Base-by-base conservation (phyloP, 2,113 vertebrate genomes). In the Salminus brasiliensis region DNA sequence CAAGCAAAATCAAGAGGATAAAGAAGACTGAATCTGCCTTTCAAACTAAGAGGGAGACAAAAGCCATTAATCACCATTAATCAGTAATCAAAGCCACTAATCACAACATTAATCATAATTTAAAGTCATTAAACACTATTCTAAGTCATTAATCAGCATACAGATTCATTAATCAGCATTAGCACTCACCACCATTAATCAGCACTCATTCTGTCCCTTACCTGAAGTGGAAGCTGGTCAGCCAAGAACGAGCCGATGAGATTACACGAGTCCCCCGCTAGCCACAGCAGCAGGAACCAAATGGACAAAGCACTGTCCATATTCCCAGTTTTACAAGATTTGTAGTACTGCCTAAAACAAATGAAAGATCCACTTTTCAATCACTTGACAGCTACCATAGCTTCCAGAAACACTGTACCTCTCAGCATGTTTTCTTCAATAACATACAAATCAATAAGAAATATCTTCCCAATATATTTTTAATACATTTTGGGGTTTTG, bases 271-370 rank as follows among this genome's bases (percentile, higher is more conserved):
- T 99, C 98, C 0, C 98, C 97, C 0, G 89, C 94, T 10, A 98
- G 88, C 97, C 97, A 99, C 59, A 97, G 93, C 83, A 99, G 84
- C 60, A 99, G 90, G 86, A 99, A 99, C 93, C 97, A 98, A 36
- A 98, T 84, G 1, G 98, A 99, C 29, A 99, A 85, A 0, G 97
- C 97, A 11, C 86, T 91, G 91, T 98, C 96, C 97, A 99, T 98
- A 71, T 96, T 97, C 60, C 97, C 96, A 0, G 85, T 94, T 83
- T 88, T 95, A 79, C 94, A 98, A 3, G 97, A 97, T 52, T 93
- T 94, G 91, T 95, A 91, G 82, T 95, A 97, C 80, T 99, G 97
- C 63, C 98, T 99, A 90, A 72, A 47, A 29, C 32, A 43, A 8
- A 25, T 13, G 15, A 75, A 72, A 21, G 29, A 1, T 15, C 10